phyloP scores from a whole-genome alignment of 2,888 invertebrate species.

The Eudemis profundana region DNA sequence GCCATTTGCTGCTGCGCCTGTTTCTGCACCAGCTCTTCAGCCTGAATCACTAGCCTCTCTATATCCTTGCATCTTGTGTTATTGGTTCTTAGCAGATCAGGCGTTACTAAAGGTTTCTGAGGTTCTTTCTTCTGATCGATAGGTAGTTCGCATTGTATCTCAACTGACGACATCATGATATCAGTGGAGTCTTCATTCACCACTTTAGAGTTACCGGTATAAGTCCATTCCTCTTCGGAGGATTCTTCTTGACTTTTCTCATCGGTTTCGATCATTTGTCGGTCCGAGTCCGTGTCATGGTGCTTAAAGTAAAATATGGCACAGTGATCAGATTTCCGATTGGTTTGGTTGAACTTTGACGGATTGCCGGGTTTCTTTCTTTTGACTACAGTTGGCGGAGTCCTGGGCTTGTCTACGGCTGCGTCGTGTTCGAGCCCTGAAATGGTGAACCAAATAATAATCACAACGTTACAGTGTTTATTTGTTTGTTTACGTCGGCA shows the following conservation, averaged over 20 bases:
- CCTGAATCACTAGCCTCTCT: conserved; percentile 91
- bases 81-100: conserved; percentile 76
- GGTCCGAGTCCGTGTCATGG: conserved; percentile 94
- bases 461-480: conserved; percentile 52
- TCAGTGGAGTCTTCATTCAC: conserved; percentile 79
- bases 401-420: conserved; percentile 65
- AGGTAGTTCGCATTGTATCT: conserved; percentile 78
- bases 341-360: conserved; percentile 88
- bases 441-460: conserved; percentile 49
- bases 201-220: conserved; percentile 77
- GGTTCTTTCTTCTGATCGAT: conserved; percentile 69
- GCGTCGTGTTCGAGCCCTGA: conserved; percentile 68
- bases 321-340: conserved; percentile 92
- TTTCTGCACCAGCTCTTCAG: conserved; percentile 91
- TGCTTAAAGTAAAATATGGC: conserved; percentile 95
- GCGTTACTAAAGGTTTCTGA: conserved; percentile 71
- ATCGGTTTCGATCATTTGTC: conserved; percentile 84
- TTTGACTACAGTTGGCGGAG: conserved; percentile 79
- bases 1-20: conserved; percentile 79
- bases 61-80: conserved; percentile 87
- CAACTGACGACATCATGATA: conserved; percentile 82
- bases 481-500: conserved; percentile 57
- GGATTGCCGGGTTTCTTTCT: conserved; percentile 84
- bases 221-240: conserved; percentile 88
- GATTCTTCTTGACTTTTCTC: conserved; percentile 80